phyloP scores from a whole-genome alignment of 2,797 vertebrate species.

The Phataginus tetradactyla region DNA sequence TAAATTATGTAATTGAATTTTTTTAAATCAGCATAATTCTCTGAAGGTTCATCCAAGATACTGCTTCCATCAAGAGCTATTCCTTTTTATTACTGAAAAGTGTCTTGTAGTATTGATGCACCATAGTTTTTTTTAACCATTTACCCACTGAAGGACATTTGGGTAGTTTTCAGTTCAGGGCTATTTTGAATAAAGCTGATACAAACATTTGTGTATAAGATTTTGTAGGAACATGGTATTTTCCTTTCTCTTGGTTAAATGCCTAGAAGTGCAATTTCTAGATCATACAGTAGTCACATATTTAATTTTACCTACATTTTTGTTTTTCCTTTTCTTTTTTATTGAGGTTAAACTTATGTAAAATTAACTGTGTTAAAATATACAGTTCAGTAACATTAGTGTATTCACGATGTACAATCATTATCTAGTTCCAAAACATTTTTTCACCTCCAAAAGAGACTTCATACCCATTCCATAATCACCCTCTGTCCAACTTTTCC shows the following conservation, averaged over 20 bases:
- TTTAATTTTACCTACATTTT: neutral
- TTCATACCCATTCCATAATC: neutral
- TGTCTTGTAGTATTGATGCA: neutral
- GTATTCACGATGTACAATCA: neutral
- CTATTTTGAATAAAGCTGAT: neutral
- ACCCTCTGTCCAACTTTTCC: neutral
- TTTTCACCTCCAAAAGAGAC: neutral
- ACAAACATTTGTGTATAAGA: neutral
- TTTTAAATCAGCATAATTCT: neutral
- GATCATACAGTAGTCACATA: neutral
- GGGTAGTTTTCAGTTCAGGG: neutral
- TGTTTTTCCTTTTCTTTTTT: neutral
- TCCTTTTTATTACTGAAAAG: neutral
- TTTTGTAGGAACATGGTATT: neutral
- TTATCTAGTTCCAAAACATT: neutral
- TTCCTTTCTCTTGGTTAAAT: neutral
- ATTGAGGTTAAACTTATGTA: neutral
- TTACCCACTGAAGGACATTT: neutral
- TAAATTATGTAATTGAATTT: neutral
- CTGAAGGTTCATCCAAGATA: neutral
- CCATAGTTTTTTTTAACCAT: neutral
- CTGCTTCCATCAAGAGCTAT: neutral
- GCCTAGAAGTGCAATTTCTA: neutral
- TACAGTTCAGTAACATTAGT: neutral
- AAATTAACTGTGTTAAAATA: neutral